Evolutionary conservation across 2,888 invertebrate species (phyloP).

Genomic region (Eupsilia transversa): DNA sequence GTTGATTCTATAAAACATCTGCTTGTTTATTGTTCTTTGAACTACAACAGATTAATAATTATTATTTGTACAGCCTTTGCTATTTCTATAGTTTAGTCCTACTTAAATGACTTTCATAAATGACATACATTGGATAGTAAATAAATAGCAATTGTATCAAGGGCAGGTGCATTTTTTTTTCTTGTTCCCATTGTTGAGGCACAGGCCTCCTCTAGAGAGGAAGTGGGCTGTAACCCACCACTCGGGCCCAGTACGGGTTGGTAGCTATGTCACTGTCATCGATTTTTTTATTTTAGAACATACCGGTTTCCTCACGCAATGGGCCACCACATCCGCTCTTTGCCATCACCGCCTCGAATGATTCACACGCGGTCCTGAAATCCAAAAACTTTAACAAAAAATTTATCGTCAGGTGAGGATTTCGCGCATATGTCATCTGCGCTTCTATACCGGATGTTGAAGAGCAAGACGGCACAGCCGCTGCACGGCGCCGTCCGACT

Average conservation of each 20-base stretch:
- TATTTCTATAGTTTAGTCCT: neutral
- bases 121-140: neutral
- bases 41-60: constrained; percentile 11
- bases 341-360: neutral
- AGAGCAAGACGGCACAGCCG: constrained; percentile 96
- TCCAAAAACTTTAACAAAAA: neutral
- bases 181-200: neutral
- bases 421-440: constrained; percentile 98
- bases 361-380: neutral
- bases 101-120: neutral
- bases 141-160: neutral
- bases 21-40: constrained; percentile 15
- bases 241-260: too few species aligned
- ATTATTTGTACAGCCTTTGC: constrained; percentile 25
- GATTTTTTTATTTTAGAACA: neutral
- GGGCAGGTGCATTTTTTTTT: neutral
- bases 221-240: too few species aligned
- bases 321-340: too few species aligned
- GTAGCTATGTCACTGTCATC: neutral
- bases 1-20: neutral
- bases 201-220: neutral
- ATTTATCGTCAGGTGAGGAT: constrained; percentile 92
- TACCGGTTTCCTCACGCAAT: neutral
- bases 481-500: constrained; percentile 97
- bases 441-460: constrained; percentile 96